These are phyloP conservation scores for Psittacula derbiana DNA, from an alignment of 2,797 vertebrate genomes.

Conservation along the genomic window DNA sequence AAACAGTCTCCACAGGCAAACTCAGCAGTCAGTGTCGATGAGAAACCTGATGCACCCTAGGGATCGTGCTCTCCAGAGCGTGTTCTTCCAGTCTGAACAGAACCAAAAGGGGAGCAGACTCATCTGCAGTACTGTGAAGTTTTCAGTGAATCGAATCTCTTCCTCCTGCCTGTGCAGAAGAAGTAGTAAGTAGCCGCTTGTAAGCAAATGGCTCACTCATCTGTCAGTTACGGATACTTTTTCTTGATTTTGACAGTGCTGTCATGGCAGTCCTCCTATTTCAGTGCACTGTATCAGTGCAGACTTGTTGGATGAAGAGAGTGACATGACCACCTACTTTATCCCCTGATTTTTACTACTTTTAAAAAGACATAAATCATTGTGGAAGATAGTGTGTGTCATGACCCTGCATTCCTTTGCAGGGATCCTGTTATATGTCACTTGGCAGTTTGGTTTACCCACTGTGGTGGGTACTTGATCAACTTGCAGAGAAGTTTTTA, in stretches of 20 bases:
- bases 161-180: not conserved
- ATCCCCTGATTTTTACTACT: constrained; percentile 6
- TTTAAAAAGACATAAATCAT: not conserved
- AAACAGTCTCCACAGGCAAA: not conserved
- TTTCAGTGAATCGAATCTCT: not conserved
- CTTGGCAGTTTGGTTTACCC: constrained; percentile 56
- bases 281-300: not conserved
- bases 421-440: constrained; percentile 54
- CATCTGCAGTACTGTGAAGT: not conserved
- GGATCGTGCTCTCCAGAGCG: rapidly evolving
- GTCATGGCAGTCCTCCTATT: not conserved
- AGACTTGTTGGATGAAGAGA: constrained; percentile 16
- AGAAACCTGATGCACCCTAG: not conserved
- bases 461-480: constrained; percentile 35
- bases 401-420: constrained; percentile 48
- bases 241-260: not conserved
- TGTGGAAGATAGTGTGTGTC: constrained; percentile 13
- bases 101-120: not conserved
- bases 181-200: not conserved
- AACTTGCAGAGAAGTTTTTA: not conserved
- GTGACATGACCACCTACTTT: constrained; percentile 31
- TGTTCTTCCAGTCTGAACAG: not conserved
- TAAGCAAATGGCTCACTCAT: not conserved
- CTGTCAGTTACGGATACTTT: not conserved
- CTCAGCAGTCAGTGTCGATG: not conserved